Base-by-base conservation (phyloP, 2,888 invertebrate genomes). In the Esperia sulphurella region DNA sequence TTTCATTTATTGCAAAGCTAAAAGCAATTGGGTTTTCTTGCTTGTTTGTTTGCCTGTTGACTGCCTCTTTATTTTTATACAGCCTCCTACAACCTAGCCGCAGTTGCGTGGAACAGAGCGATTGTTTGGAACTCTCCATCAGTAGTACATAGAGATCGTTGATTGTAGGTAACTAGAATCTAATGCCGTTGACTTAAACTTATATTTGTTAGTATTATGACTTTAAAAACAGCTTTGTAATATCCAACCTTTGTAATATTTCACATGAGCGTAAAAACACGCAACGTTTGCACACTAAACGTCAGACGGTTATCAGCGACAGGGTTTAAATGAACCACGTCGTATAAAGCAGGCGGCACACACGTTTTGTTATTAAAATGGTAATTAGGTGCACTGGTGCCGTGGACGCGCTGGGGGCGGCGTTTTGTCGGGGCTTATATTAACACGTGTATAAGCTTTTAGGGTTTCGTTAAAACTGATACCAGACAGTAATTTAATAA, bases 311-410 rank as follows among this genome's bases (percentile, higher is more conserved):
- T 56, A 58, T 58, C 58, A 58, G 56, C 53, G 58, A 56, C 58
- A 49, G 46, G 50, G 46, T 49, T 47, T 56, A 56, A 58, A 56
- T 52, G 56, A 50, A 54, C 49, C 48, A 50, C 52, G 49, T 21
- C 43, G 41, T 29, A 29, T n/a, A 2, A 33, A 33, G 8, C 13
- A 14, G 28, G 41, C 29, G 39, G 12, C 30, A 41, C 47, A 42
- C 41, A 52, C 54, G 53, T 50, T 47, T 49, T 49, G 51, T 59
- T 59, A 57, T 59, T 59, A 59, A 59, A 59, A 59, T 59, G 57
- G 52, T 59, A 57, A 59, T 59, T 59, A 59, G 48, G 50, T 50
- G 52, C 43, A 52, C 47, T 35, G 38, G 44, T n/a, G 10, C n/a
- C 6, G n/a, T 33, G 33, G 33, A 10, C 8, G 33, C 35, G 31